Base-by-base conservation (phyloP, 2,888 invertebrate species). In the Loripinus fragilis region DNA sequence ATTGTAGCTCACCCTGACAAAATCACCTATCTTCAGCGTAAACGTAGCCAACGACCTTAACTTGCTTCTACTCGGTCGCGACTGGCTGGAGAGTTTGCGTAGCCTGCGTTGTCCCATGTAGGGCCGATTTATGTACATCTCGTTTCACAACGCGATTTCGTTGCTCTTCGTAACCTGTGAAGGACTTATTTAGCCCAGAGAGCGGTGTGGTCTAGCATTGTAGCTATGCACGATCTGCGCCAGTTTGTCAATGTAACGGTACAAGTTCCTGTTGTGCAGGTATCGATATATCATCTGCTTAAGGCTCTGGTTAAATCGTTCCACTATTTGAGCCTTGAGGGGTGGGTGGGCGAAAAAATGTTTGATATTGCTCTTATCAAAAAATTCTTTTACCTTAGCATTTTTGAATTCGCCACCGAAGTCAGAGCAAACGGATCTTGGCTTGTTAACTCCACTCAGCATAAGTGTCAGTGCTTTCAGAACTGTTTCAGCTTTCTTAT, bases 401-500 rank as follows among this genome's bases (percentile, higher is more conserved):
- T 66, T 66, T 15, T 12, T 3, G 23, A 66, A 66, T 66, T 66
- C 66, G 7, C n/a, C 41, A 20, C 66, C 66, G 23, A 35, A 41
- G 35, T 66, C 66, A 8, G 35, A 66, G 8, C 66, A 38, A 8
- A 66, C 66, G 66, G 20, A 15, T 25, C 66, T 66, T 8, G 35
- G 15, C 12, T 35, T 66, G 5, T 35, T 66, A 35, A 28, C 52
- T 25, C 66, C 66, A 38, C 3, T 23, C 5, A 66, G 66, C 66
- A 66, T 66, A 5, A 5, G 3, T 41, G 33, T 41, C 2, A 66
- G 38, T 5, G 66, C 66, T 28, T 23, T 38, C 2, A 66, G 38
- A 41, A 66, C 66, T 23, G 66, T 41, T n/a, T 66, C 41, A n/a
- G 66, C 66, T 41, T 35, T 66, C 41, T 66, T 66, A n/a, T 66